Conservation (phyloP, 2,113 vertebrate species). For the Bujurquina vittata region DNA sequence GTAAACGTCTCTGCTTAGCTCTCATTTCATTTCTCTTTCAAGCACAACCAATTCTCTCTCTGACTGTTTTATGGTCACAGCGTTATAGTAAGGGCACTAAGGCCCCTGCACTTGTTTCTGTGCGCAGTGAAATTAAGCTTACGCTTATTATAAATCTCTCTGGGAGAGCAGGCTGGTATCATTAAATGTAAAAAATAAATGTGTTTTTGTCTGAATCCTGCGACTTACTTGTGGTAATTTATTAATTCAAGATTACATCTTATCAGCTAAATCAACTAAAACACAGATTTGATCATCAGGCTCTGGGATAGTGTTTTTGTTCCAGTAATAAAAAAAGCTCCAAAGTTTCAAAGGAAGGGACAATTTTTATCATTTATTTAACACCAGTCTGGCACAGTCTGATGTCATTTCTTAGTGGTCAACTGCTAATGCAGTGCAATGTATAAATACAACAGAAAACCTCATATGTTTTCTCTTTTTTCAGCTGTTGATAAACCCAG, state of each 20-base stretch:
- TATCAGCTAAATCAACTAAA: neutral
- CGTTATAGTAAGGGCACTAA: slow-evolving; percentile 12
- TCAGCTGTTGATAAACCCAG: neutral
- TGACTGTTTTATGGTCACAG: slow-evolving; percentile 11
- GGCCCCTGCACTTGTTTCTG: neutral
- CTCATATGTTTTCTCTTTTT: neutral
- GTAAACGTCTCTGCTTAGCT: neutral
- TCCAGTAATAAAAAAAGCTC: neutral
- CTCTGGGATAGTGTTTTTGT: neutral
- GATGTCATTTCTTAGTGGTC: neutral
- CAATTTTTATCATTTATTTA: neutral
- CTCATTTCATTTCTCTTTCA: slow-evolving; percentile 32
- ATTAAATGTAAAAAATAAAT: slow-evolving; percentile 18
- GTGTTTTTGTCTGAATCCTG: neutral
- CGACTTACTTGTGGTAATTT: neutral
- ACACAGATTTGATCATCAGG: slow-evolving; percentile 8
- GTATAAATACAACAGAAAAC: too few species aligned
- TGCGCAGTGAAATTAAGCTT: slow-evolving; percentile 13
- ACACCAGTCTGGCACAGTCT: neutral
- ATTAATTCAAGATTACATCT: slow-evolving; percentile 7
- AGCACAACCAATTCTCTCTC: neutral
- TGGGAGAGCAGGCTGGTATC: neutral
- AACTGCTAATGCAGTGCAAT: neutral
- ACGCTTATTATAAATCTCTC: slow-evolving; percentile 8
- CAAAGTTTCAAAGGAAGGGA: neutral